phyloP scores from a whole-genome alignment of 2,888 invertebrate species.

The Serrognathus titanus region DNA sequence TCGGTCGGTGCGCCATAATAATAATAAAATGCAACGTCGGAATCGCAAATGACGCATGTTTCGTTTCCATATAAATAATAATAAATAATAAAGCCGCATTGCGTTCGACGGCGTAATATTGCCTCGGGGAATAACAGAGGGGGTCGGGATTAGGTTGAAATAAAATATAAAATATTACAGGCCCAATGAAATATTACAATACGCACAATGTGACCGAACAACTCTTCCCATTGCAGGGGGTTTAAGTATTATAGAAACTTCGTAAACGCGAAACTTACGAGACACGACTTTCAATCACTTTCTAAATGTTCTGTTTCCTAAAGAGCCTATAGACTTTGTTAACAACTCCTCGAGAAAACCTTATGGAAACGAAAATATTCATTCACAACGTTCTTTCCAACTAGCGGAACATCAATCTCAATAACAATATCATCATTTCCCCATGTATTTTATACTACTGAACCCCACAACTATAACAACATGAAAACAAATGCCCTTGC shows the following conservation, averaged over 20 bases:
- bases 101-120: conserved; percentile 22
- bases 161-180: conserved; percentile 25
- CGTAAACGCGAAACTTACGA: too few species aligned
- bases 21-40: too few species aligned
- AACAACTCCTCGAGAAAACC: not conserved
- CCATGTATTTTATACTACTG: too few species aligned
- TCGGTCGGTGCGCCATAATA: too few species aligned
- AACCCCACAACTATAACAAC: too few species aligned
- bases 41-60: not conserved
- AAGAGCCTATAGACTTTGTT: not conserved
- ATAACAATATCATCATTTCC: too few species aligned
- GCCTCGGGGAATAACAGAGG: conserved; percentile 16
- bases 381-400: too few species aligned
- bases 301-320: not conserved
- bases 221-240: too few species aligned
- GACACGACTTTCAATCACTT: not conserved
- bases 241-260: too few species aligned
- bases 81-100: conserved; percentile 26
- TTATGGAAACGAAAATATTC: too few species aligned
- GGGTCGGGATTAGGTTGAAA: conserved; percentile 22
- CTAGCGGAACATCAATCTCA: too few species aligned
- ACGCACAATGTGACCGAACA: conserved; percentile 7
- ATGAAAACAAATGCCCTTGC: too few species aligned
- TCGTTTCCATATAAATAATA: conserved; percentile 20
- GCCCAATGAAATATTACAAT: conserved; percentile 25